These are phyloP conservation scores for Paracanthobrama guichenoti DNA, from an alignment of 2,113 vertebrate species.

Conservation along the genomic window DNA sequence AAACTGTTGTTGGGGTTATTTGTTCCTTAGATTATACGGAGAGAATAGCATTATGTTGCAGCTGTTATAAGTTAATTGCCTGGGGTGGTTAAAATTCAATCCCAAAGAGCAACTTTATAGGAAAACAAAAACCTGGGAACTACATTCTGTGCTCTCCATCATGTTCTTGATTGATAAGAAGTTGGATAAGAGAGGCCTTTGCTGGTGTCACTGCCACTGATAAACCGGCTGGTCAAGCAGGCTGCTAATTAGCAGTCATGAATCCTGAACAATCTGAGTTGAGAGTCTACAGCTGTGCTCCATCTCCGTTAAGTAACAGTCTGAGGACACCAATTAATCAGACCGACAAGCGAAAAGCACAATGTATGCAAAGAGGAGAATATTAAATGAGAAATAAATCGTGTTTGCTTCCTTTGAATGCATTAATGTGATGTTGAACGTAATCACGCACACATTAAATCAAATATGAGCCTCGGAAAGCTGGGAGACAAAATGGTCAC, in stretches of 20 bases:
- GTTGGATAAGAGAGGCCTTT: background rate
- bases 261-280: conserved; percentile 41
- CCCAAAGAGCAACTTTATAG: background rate
- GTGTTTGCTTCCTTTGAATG: conserved; percentile 49
- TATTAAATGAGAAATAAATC: conserved; percentile 61
- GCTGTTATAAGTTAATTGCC: background rate
- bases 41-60: background rate
- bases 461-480: conserved; percentile 49
- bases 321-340: conserved; percentile 60
- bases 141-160: background rate
- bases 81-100: background rate
- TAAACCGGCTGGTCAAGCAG: conserved; percentile 43
- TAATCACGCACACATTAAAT: conserved; percentile 57
- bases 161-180: conserved; percentile 27
- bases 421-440: conserved; percentile 58
- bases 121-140: conserved; percentile 8
- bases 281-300: conserved; percentile 46
- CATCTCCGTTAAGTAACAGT: conserved; percentile 58
- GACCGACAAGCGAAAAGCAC: conserved; percentile 59
- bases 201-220: conserved; percentile 24
- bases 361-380: conserved; percentile 62
- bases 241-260: conserved; percentile 46
- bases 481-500: conserved; percentile 59
- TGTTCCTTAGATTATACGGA: background rate
- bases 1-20: background rate